Conservation (phyloP, 2,113 vertebrate species). For the Halichoeres trimaculatus region DNA sequence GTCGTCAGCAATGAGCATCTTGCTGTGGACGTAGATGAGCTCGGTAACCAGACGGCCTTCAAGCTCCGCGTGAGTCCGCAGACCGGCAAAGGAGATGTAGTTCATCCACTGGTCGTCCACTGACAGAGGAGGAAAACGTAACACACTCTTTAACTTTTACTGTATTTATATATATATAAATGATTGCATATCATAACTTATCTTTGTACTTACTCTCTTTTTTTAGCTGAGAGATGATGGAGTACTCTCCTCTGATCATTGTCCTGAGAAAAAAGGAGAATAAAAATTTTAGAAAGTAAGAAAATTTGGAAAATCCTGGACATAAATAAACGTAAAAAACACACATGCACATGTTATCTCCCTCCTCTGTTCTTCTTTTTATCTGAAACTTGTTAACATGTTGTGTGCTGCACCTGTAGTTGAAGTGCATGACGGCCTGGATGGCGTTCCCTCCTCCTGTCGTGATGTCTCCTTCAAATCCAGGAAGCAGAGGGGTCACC, state of each 20-base stretch:
- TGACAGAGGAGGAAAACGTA: conserved; percentile 53
- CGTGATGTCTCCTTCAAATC: conserved; percentile 97
- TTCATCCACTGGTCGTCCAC: conserved; percentile 99
- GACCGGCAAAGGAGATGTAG: conserved; percentile 96
- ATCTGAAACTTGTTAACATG: background rate
- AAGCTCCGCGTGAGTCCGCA: conserved; percentile 93
- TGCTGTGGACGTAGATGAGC: conserved; percentile 99
- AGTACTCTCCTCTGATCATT: conserved; percentile 94
- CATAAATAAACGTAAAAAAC: background rate
- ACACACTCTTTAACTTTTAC: background rate
- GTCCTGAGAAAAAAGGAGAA: conserved; percentile 82
- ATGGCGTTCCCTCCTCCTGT: conserved; percentile 94
- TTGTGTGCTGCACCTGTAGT: conserved; percentile 88
- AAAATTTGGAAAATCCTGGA: background rate
- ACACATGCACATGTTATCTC: conserved; percentile 2
- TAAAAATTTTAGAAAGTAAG: background rate
- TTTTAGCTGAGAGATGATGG: conserved; percentile 93
- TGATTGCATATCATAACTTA: background rate
- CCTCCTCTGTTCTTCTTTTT: conserved; percentile 1
- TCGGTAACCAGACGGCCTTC: conserved; percentile 93
- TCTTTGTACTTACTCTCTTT: conserved; percentile 85
- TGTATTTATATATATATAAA: background rate
- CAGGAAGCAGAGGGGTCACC: conserved; percentile 94
- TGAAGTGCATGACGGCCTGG: conserved; percentile 98
- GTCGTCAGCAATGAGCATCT: conserved; percentile 96